Percentiles rank a stretch among this genome's conserved stretches.
These are phyloP conservation scores for Ateles fusciceps DNA, from an alignment of 2,797 vertebrate species.

Conservation along the genomic window DNA sequence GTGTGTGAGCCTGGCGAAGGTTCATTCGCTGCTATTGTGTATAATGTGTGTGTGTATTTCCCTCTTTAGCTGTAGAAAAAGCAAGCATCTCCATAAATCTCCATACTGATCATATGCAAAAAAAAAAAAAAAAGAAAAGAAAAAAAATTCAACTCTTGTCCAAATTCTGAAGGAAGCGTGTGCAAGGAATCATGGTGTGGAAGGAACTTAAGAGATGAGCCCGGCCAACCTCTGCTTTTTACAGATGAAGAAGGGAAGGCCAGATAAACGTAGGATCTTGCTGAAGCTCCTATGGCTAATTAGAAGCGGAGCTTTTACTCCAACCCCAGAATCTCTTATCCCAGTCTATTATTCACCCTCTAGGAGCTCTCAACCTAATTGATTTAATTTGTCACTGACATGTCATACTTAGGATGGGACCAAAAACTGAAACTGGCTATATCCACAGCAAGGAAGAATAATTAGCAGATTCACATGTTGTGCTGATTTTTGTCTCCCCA, in stretches of 20 bases:
- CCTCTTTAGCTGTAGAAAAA: conserved; percentile 54
- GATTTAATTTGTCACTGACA: conserved; percentile 70
- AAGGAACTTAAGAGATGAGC: neutral
- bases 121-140: neutral
- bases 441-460: conserved; percentile 30
- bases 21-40: conserved; percentile 69
- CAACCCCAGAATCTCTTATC: neutral
- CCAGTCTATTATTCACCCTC: conserved; percentile 33
- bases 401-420: conserved; percentile 49
- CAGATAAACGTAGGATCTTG: fast-evolving
- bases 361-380: conserved; percentile 45
- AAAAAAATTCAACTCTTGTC: neutral
- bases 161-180: conserved; percentile 55
- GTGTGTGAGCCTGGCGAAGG: conserved; percentile 61
- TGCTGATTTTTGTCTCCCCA: neutral
- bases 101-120: conserved; percentile 66
- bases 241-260: neutral
- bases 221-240: neutral
- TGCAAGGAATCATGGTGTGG: neutral
- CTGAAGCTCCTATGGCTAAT: neutral
- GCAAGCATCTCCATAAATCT: conserved; percentile 73
- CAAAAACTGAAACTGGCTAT: neutral
- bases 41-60: conserved; percentile 29
- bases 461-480: neutral
- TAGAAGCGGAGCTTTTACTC: neutral